These are phyloP conservation scores for Petrocephalus zakoni DNA, from an alignment of 2,113 vertebrate species.

Conservation along the genomic window DNA sequence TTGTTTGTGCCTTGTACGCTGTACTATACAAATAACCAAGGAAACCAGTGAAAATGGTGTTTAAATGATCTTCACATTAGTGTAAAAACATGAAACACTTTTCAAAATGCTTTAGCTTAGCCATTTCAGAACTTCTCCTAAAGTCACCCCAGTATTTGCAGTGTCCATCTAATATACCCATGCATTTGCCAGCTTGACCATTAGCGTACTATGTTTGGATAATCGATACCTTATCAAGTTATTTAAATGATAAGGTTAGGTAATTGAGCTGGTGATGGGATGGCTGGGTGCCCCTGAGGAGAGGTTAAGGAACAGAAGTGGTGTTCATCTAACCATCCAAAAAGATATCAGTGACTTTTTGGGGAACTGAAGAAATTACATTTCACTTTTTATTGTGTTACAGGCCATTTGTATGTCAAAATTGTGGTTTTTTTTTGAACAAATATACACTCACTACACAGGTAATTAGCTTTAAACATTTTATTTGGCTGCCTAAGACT, in stretches of 20 bases:
- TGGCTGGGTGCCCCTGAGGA: not conserved
- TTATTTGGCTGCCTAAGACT: not conserved
- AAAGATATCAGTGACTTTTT: not conserved
- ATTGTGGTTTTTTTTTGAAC: not conserved
- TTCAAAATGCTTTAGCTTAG: not conserved
- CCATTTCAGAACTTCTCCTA: not conserved
- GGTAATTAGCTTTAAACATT: not conserved
- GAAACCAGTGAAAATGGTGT: not conserved
- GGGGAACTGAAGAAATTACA: not conserved
- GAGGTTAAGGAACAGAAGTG: not conserved
- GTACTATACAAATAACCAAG: not conserved
- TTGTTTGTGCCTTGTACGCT: not conserved
- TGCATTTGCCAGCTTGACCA: not conserved
- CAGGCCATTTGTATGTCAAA: not conserved
- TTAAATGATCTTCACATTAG: not conserved
- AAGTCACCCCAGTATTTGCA: not conserved
- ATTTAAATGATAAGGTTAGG: not conserved
- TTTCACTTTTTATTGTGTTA: not conserved
- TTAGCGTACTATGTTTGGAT: not conserved
- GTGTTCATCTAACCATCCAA: not conserved
- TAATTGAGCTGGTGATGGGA: not conserved
- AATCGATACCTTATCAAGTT: not conserved
- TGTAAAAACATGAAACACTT: not conserved
- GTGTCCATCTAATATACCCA: not conserved
- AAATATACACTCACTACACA: not conserved